Base-by-base conservation (phyloP, 2,797 vertebrate species). In the Anisognathus igniventris region DNA sequence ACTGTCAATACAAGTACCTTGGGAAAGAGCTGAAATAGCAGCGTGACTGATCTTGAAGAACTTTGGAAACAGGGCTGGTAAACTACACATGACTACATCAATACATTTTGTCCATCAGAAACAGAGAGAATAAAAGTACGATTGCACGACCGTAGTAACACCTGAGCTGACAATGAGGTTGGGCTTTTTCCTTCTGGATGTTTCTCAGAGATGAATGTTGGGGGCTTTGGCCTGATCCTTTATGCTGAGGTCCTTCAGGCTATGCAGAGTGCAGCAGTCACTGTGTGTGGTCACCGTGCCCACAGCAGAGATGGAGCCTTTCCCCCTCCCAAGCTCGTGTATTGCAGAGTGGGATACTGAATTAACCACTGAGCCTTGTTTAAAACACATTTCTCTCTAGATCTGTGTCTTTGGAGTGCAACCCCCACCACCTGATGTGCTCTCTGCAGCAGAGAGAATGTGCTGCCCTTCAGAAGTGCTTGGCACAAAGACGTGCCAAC, bases 301-400 rank as follows among this genome's bases (percentile, higher is more conserved):
- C 64, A 2, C 40, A 39, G 30, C 13, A 81, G 27, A 56, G 66
- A 9, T 3, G 39, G 58, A 44, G 18, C 33, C n/a, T 61, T 84
- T 66, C 23, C 23, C 24, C 11, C 7, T 73, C 12, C 51, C 1
- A 2, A 4, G 2, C n/a, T n/a, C 1, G 0, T 6, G 17, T 45
- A 6, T 44, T 14, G 3, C 57, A 60, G 40, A 60, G 44, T 2
- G 28, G 42, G 62, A 18, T 6, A 7, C 42, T 17, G 45, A 39
- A 28, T 25, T 45, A 20, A 27, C 35, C 16, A 4, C 42, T 74
- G 50, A 1, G 4, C 42, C 57, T 57, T 27, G 12, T 58, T 54
- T 27, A 1, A 44, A 48, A 10, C 16, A 33, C 33, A 8, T 4
- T 58, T 28, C 18, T 9, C 72, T 33, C 5, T 1, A 44, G n/a